Evolutionary conservation across 2,888 invertebrate genomes (phyloP), one percentile per base, ranked within the genome.

Genomic region (Argyra leucocephala): DNA sequence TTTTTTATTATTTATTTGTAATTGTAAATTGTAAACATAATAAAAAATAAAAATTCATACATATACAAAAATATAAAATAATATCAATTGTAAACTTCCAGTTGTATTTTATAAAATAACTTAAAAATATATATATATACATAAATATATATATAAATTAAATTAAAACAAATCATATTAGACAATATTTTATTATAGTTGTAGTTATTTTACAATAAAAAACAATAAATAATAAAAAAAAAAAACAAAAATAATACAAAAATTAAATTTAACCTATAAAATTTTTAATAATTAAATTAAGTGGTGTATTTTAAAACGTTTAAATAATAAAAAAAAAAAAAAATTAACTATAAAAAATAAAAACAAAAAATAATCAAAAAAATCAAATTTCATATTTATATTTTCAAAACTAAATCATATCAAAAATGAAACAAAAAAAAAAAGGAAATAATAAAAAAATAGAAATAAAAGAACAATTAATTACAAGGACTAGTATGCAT

Each of bases 141-240:
- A n/a, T n/a, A n/a, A n/a, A n/a, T n/a, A n/a, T n/a, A n/a, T n/a
- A n/a, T n/a, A n/a, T n/a, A n/a, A n/a, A n/a, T n/a, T n/a, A n/a
- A n/a, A n/a, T 68, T 75, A 73, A 73, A 71, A 26, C 57, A 67
- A 23, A 63, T 59, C 22, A 62, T 66, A 66, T 65, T 57, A 22
- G 21, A 59, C 23, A 61, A 37, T 59, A 24, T n/a, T 58, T 64
- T 26, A 64, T 59, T 22, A 22, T 64, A 36, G 37, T 15, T 62
- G 62, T 62, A n/a, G 57, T 26, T 21, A 36, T 61, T 23, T 23
- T 22, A 24, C n/a, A 62, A 64, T 61, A 63, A 12, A 65, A 62
- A 67, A 64, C 66, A 67, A 67, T 64, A 62, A 65, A 37, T 21
- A 60, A 15, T 23, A 15, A 62, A 48, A 57, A n/a, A 61, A 31